Conservation (phyloP, 2,113 vertebrate species). For the Paramormyrops kingsleyae region DNA sequence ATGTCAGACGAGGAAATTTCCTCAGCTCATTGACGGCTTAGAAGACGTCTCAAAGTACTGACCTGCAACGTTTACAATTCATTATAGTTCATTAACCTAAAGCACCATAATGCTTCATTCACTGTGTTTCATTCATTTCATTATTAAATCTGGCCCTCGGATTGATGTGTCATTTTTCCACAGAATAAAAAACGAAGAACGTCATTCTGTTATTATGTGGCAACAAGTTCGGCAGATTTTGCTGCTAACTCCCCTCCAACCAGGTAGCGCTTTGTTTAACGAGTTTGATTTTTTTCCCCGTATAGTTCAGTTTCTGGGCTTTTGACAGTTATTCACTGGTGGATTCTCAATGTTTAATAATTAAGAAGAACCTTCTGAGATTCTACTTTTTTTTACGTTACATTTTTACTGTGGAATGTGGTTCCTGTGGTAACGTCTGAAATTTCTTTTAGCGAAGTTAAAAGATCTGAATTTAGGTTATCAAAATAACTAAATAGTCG, state of each 20-base stretch:
- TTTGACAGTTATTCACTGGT: not conserved
- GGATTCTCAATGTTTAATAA: not conserved
- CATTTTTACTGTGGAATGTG: not conserved
- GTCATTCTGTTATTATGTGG: not conserved
- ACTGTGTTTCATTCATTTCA: not conserved
- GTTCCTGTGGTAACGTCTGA: not conserved
- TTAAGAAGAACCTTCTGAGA: not conserved
- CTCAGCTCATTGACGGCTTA: not conserved
- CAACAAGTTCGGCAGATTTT: not conserved
- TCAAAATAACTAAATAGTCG: not conserved
- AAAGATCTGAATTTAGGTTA: not conserved
- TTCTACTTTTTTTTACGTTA: not conserved
- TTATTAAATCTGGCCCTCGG: not conserved
- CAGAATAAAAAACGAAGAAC: not conserved
- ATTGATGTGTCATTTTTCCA: not conserved
- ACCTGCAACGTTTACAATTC: not conserved
- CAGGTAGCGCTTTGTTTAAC: not conserved
- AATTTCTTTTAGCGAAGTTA: no score
- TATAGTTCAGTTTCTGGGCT: not conserved
- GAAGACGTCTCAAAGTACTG: not conserved
- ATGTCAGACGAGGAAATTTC: not conserved
- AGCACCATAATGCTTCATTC: not conserved
- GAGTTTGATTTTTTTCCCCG: not conserved
- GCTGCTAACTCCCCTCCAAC: not conserved
- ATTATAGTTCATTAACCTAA: not conserved